These are phyloP conservation scores for Zaprionus gabonicus DNA, from an alignment of 1,140 invertebrate genomes.

Conservation along the genomic window DNA sequence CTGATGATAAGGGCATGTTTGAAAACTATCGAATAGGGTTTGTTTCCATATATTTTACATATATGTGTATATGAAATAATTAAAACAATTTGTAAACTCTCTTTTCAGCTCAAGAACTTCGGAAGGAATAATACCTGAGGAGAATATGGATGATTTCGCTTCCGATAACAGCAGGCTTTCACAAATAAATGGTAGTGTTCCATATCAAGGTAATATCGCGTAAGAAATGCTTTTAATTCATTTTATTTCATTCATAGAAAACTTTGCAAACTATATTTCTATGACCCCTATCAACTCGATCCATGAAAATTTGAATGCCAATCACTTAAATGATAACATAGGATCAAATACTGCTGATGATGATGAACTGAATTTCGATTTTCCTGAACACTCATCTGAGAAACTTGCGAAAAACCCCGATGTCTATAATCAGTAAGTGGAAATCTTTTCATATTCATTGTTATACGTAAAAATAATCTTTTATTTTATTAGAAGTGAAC, in stretches of 20 bases:
- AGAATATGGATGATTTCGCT: constrained; percentile 86
- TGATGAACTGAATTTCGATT: constrained; percentile 44
- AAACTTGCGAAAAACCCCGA: constrained; percentile 56
- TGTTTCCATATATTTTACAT: constrained; percentile 21
- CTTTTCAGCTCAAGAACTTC: constrained; percentile 51
- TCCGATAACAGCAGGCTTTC: constrained; percentile 46
- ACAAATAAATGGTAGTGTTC: constrained; percentile 40
- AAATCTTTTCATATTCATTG: background rate
- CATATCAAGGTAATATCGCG: constrained; percentile 33
- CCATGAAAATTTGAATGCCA: constrained; percentile 33
- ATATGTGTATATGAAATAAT: background rate
- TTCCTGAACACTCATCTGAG: constrained; percentile 65
- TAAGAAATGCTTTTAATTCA: constrained; percentile 12
- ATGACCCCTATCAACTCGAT: constrained; percentile 64
- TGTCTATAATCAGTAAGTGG: constrained; percentile 62
- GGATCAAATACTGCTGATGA: constrained; percentile 35
- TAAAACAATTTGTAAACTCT: background rate
- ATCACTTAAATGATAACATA: constrained; percentile 38
- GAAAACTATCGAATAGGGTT: constrained; percentile 67
- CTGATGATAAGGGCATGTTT: constrained; percentile 87
- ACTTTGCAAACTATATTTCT: constrained; percentile 61
- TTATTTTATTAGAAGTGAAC: constrained; percentile 78
- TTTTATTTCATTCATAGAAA: constrained; percentile 35
- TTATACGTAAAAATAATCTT: background rate
- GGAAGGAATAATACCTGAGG: constrained; percentile 86